Evolutionary conservation across 2,797 vertebrate genomes (phyloP), one percentile per base, ranked within the genome.

Genomic region (Brachymystax lenok): DNA sequence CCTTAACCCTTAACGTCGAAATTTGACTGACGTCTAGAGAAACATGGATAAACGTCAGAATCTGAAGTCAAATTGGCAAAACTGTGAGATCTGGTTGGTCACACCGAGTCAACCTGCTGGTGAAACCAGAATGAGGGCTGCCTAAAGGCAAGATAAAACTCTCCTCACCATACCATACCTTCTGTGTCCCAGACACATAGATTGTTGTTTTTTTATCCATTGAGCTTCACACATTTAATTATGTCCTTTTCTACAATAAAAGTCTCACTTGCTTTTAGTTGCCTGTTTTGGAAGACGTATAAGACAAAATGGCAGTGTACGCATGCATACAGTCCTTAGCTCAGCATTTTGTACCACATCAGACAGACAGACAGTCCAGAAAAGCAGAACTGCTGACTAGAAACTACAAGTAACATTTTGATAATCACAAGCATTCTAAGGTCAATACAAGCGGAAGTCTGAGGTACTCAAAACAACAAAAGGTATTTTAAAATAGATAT

Each of bases 381-480:
- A 90, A 88, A 91, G 87, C 87, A 88, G 88, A 91, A 90, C 85
- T 80, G 85, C 84, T 86, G 77, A 86, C 84, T 74, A 85, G 81
- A 90, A 90, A 83, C 82, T 87, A 69, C 40, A 85, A 84, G 81
- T 83, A 85, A 72, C 81, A 76, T 88, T 92, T 90, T 84, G 82
- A 89, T 85, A 71, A 71, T 77, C 80, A 84, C n/a, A 74, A 87
- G 87, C 89, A 89, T 89, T 91, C 86, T 89, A 91, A 89, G 88
- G 91, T 92, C 90, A 90, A 84, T 84, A 88, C 80, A 80, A 88
- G 84, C 86, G 88, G 92, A 93, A 92, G 90, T 92, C 88, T 90
- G 88, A 92, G 87, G 90, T 90, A 88, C 82, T 86, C 87, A 12
- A 40, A 30, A 54, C 67, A 76, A 56, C 89, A 88, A 74, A 46